These are phyloP conservation scores for Nebria ingens DNA, from an alignment of 1,140 invertebrate species.

Conservation along the genomic window DNA sequence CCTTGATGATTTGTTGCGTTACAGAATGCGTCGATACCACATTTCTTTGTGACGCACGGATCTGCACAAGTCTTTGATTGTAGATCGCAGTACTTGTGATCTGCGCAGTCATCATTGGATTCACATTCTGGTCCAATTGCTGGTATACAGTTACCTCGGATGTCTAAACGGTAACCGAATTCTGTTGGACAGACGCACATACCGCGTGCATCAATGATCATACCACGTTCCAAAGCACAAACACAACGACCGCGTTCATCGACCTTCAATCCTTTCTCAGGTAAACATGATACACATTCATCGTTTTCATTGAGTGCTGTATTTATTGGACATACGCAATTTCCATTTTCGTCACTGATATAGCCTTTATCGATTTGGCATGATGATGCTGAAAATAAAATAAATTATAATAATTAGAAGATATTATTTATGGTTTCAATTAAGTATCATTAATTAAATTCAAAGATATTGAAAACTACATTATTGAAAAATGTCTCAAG, in stretches of 20 bases:
- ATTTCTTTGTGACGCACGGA: slow-evolving; percentile 58
- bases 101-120: slow-evolving; percentile 63
- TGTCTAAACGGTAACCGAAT: slow-evolving; percentile 56
- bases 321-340: slow-evolving; percentile 64
- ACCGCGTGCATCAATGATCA: slow-evolving; percentile 63
- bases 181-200: slow-evolving; percentile 65
- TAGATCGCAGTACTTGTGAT: slow-evolving; percentile 60
- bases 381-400: slow-evolving; percentile 40
- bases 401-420: slow-evolving; percentile 10
- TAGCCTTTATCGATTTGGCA: slow-evolving; percentile 64
- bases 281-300: slow-evolving; percentile 60
- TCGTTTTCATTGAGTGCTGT: slow-evolving; percentile 64
- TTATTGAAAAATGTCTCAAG: no score
- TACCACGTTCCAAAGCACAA: slow-evolving; percentile 63
- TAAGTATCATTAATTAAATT: not conserved
- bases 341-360: slow-evolving; percentile 53
- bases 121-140: slow-evolving; percentile 51
- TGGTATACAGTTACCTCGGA: slow-evolving; percentile 52
- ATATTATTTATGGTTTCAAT: not conserved
- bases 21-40: slow-evolving; percentile 68
- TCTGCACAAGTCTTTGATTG: slow-evolving; percentile 60
- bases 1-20: slow-evolving; percentile 67
- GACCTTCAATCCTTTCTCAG: slow-evolving; percentile 59
- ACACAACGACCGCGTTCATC: slow-evolving; percentile 68
- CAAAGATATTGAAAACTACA: no score